Evolutionary conservation across 2,113 vertebrate genomes (phyloP).

Genomic region (Hippoglossus stenolepis): DNA sequence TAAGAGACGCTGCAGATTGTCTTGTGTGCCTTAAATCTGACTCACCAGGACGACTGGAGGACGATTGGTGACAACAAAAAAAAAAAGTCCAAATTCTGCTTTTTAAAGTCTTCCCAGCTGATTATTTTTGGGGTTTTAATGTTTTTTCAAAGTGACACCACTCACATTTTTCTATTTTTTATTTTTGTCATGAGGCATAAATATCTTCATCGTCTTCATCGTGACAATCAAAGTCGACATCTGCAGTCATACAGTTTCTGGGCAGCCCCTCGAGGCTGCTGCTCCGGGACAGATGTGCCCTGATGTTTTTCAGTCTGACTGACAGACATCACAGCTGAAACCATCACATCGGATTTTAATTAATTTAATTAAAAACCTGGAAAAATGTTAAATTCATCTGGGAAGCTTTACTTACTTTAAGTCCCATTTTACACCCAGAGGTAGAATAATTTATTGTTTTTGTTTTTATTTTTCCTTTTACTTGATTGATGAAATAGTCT

Average conservation of each 20-base stretch:
- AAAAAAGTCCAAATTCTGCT: slow-evolving; percentile 2
- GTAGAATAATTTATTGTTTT: slow-evolving; percentile 79
- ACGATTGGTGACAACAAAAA: neutral
- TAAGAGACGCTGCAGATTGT: slow-evolving; percentile 26
- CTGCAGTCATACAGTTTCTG: slow-evolving; percentile 27
- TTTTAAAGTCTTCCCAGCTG: slow-evolving; percentile 36
- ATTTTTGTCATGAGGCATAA: neutral
- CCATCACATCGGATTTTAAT: slow-evolving; percentile 18
- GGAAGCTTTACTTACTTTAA: slow-evolving; percentile 59
- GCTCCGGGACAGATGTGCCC: neutral
- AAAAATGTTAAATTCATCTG: slow-evolving; percentile 57
- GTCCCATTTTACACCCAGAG: slow-evolving; percentile 65
- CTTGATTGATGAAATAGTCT: slow-evolving; percentile 76
- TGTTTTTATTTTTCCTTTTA: slow-evolving; percentile 60
- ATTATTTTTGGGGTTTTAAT: slow-evolving; percentile 19
- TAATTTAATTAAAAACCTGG: slow-evolving; percentile 48
- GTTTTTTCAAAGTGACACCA: slow-evolving; percentile 36
- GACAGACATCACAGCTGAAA: slow-evolving; percentile 20
- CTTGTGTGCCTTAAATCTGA: slow-evolving; percentile 72
- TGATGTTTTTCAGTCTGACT: slow-evolving; percentile 18
- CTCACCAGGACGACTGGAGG: slow-evolving; percentile 63
- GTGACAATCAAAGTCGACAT: slow-evolving; percentile 67
- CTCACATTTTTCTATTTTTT: slow-evolving; percentile 6
- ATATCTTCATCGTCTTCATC: slow-evolving; percentile 20
- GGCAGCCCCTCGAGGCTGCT: neutral